phyloP scores from a whole-genome alignment of 2,888 invertebrate genomes.

The Lasioglossum zephyrum region DNA sequence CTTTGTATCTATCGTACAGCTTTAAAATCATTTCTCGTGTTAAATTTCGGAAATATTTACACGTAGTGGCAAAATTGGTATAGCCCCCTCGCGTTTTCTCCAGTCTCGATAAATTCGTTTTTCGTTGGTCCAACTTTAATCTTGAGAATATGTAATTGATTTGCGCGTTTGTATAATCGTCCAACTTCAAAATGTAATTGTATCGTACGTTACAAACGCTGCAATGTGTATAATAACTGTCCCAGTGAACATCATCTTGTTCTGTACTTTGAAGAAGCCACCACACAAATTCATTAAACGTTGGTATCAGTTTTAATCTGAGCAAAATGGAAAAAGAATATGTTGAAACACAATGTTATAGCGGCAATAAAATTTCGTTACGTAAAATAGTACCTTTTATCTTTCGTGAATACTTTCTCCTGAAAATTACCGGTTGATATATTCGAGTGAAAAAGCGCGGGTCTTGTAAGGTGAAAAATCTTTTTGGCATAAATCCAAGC shows the following conservation, averaged over 20 bases:
- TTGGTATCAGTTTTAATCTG: slow-evolving; percentile 80
- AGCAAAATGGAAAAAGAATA: slow-evolving; percentile 38
- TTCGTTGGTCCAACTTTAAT: slow-evolving; percentile 63
- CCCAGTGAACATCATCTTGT: slow-evolving; percentile 82
- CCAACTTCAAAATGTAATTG: slow-evolving; percentile 79
- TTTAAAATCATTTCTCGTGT: slow-evolving; percentile 71
- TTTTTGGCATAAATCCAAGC: slow-evolving; percentile 80
- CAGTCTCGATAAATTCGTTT: slow-evolving; percentile 70
- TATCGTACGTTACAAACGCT: slow-evolving; percentile 78
- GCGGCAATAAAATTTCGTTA: background rate
- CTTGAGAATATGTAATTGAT: slow-evolving; percentile 75
- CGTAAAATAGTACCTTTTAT: slow-evolving; percentile 74
- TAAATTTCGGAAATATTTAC: slow-evolving; percentile 79
- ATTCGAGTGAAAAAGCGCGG: slow-evolving; percentile 77
- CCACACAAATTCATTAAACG: slow-evolving; percentile 80
- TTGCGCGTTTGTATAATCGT: slow-evolving; percentile 74
- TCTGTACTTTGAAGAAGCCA: slow-evolving; percentile 78
- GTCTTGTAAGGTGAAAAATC: slow-evolving; percentile 81
- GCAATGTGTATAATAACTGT: slow-evolving; percentile 80
- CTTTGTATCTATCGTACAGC: slow-evolving; percentile 78
- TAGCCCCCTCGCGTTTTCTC: slow-evolving; percentile 73
- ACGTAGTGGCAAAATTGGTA: slow-evolving; percentile 76
- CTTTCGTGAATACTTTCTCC: slow-evolving; percentile 74
- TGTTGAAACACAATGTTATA: slow-evolving; percentile 12
- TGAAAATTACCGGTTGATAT: slow-evolving; percentile 69